A percentile compares a stretch with the other conserved stretches of the same genome.
Evolutionary conservation across 1,140 invertebrate genomes (phyloP).

Genomic region (Drosophila carrolli): DNA sequence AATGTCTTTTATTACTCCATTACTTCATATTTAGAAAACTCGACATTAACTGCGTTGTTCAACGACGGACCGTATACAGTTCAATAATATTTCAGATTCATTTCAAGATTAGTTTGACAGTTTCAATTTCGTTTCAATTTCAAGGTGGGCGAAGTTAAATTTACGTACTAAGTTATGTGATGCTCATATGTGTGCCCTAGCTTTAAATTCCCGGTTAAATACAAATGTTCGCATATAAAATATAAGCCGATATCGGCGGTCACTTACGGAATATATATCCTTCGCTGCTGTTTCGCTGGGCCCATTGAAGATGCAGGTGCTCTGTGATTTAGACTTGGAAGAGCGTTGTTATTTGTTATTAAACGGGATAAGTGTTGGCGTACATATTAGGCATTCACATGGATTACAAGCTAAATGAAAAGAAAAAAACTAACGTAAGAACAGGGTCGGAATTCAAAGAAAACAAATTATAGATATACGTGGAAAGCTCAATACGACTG

Average conservation of each 20-base stretch:
- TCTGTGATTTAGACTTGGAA: not conserved
- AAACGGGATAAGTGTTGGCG: too few relatives aligned
- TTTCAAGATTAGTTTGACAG: not conserved
- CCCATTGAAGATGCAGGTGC: constrained; percentile 6
- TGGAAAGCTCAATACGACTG: too few relatives aligned
- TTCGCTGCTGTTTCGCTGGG: constrained; percentile 6
- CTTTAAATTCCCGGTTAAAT: not conserved
- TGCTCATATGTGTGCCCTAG: not conserved
- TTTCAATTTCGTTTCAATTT: not conserved
- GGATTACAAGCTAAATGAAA: too few relatives aligned
- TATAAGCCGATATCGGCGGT: not conserved
- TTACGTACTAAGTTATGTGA: not conserved
- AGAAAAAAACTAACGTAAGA: too few relatives aligned
- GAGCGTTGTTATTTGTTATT: not conserved
- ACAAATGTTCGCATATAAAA: not conserved
- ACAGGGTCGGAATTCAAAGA: too few relatives aligned
- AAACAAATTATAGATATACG: too few relatives aligned
- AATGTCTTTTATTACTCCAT: not conserved
- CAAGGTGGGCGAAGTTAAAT: not conserved
- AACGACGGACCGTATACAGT: not conserved
- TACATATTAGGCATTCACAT: too few relatives aligned
- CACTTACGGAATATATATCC: constrained; percentile 4
- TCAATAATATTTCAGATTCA: not conserved
- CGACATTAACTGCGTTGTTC: not conserved
- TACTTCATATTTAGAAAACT: not conserved